These are phyloP conservation scores for Meloidogyne floridensis DNA, from an alignment of 1,140 invertebrate genomes.

Conservation along the genomic window DNA sequence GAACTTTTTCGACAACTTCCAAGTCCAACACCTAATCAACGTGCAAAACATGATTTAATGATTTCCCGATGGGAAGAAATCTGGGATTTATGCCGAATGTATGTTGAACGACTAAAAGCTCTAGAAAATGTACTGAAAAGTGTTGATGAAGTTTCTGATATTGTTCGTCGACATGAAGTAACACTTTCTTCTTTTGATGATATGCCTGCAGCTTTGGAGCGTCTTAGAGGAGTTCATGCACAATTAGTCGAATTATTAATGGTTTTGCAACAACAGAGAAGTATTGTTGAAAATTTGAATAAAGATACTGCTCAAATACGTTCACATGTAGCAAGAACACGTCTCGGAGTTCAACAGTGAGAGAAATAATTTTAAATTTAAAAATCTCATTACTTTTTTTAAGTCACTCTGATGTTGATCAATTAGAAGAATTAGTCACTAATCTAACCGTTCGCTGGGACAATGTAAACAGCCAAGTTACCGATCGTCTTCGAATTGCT, in stretches of 20 bases:
- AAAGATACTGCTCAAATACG: constrained; percentile 84
- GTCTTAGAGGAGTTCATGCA: constrained; percentile 73
- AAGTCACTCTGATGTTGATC: constrained; percentile 81
- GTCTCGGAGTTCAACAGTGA: constrained; percentile 71
- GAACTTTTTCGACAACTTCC: constrained; percentile 66
- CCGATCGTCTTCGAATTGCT: constrained; percentile 73
- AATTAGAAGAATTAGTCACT: constrained; percentile 87
- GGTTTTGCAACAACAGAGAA: constrained; percentile 78
- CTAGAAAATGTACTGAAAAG: constrained; percentile 84
- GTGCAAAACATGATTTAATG: constrained; percentile 81
- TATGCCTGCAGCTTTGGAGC: constrained; percentile 79
- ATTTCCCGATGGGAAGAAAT: constrained; percentile 87
- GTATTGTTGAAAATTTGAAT: constrained; percentile 74
- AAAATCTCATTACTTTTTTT: constrained; percentile 25
- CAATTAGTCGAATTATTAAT: constrained; percentile 67
- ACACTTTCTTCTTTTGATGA: constrained; percentile 82
- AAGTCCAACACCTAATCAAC: constrained; percentile 83
- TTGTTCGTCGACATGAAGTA: constrained; percentile 86
- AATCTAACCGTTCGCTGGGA: constrained; percentile 85
- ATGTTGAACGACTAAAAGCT: constrained; percentile 85
- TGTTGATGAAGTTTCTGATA: constrained; percentile 82
- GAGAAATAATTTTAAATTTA: background rate
- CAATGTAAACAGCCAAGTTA: constrained; percentile 83
- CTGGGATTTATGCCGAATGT: constrained; percentile 81
- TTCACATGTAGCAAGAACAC: constrained; percentile 81